A percentile compares a stretch with the other conserved stretches of the same genome.
These are phyloP conservation scores for Silurus asotus DNA, from an alignment of 2,113 vertebrate genomes.

Conservation along the genomic window DNA sequence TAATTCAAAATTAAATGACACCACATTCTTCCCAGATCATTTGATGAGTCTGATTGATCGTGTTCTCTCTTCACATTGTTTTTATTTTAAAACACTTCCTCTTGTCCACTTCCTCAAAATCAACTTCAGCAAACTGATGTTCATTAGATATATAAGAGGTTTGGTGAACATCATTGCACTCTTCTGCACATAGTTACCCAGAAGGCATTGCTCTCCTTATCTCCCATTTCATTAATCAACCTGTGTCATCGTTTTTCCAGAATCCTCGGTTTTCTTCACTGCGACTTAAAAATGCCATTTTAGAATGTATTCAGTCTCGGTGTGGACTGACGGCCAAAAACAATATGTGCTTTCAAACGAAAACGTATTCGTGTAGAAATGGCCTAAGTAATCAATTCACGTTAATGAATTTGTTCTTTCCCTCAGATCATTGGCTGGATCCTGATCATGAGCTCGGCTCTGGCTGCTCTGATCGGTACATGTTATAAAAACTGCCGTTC, in stretches of 20 bases:
- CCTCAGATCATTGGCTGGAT: constrained; percentile 74
- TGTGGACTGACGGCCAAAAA: no score
- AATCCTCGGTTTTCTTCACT: no score
- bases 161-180: not conserved
- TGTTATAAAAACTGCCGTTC: constrained; percentile 75
- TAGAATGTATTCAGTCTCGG: no score
- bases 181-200: not conserved
- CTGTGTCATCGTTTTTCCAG: no score
- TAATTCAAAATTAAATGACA: not conserved
- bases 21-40: not conserved
- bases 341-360: no score
- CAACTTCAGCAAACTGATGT: not conserved
- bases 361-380: not conserved
- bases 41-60: not conserved
- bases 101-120: not conserved
- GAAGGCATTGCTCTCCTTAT: not conserved
- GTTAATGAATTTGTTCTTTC: not conserved
- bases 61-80: not conserved
- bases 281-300: no score
- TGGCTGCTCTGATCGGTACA: constrained; percentile 61
- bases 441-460: constrained; percentile 61
- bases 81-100: not conserved
- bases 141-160: not conserved
- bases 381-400: not conserved
- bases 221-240: no score